Evolutionary conservation across 1,140 invertebrate genomes (phyloP), one percentile per base, ranked within the genome.

Genomic region (Leptinotarsa defecta): DNA sequence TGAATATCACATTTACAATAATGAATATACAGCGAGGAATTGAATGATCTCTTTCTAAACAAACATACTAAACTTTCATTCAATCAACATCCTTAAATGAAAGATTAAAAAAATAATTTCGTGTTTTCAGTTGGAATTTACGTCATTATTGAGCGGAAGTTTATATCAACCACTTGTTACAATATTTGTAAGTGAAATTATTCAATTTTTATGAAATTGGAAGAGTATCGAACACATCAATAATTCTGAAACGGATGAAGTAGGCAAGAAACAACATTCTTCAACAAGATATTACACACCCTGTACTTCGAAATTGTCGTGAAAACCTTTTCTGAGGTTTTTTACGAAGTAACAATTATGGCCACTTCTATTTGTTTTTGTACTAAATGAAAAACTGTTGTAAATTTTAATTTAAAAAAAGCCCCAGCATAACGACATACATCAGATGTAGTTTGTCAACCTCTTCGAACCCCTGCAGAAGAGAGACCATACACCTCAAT

Each of bases 1-100:
- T 57, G n/a, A 19, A 57, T 57, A 57, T 57, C 52, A 57, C 52
- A 57, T 57, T 13, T 57, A 57, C 52, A 57, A 57, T 57, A 57
- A 6, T 15, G n/a, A 57, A 57, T 57, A n/a, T 57, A 57, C 52
- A 17, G 52, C n/a, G 52, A 57, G n/a, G 52, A 57, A 57, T 3
- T 57, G 13, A n/a, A 57, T 5, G 52, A 57, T 57, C 34, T 43
- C 34, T 43, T 43, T 43, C 34, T 43, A 43, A 11, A 43, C 34
- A 43, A 43, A 43, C 34, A 43, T 43, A 11, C 34, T 43, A 3
- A 43, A 57, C 15, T 57, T 57, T 19, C 52, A 17, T 57, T 19
- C 15, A 19, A 15, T 15, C 13, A 57, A 57, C 52, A 57, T 15
- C 15, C n/a, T 15, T 15, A 19, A 57, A 57, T 57, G n/a, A 57